Base-by-base conservation (phyloP, 2,797 vertebrate genomes). In the Gallinago solitaria region DNA sequence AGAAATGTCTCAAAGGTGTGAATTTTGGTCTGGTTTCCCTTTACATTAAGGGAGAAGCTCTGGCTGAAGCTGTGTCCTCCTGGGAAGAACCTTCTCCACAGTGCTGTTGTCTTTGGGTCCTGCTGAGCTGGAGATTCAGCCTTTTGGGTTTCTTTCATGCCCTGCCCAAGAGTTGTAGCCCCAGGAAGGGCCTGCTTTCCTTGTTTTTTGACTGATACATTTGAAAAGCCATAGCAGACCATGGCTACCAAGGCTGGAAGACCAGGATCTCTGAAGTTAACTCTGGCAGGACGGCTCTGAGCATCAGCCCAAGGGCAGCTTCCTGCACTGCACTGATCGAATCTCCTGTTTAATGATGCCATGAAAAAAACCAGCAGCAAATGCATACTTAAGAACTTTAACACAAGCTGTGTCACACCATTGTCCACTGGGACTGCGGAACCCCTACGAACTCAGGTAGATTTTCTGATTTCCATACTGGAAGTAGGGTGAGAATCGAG, bases 401-500 rank as follows among this genome's bases (percentile, higher is more conserved):
- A 32, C 39, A 12, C 19, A 28, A 80, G 16, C 54, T 90, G 37
- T 53, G 28, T 53, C 28, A 20, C 27, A 16, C 30, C 2, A 0
- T 13, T 50, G 47, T n/a, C 70, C 30, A 2, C 25, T 19, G 25
- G 33, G 15, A 27, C 54, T 67, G 74, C 41, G 57, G 59, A 70
- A 43, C 16, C 16, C 30, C 25, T 35, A 1, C 0, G 0, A n/a
- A 10, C 43, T 56, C 41, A 37, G 63, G 70, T 73, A 11, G 45
- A 86, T 59, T 35, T 60, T 32, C 32, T 12, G 15, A 16, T 61
- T 82, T 71, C 83, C 37, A 1, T 12, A 0, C 18, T 68, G 75
- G 48, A n/a, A 60, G 25, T 19, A 23, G 53, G 43, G 13, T 83
- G 71, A 71, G 15, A 12, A 2, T 7, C 7, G 20, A 59, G 8